Evolutionary conservation across 2,888 invertebrate genomes (phyloP).

Genomic region (Phyto melanocephala): DNA sequence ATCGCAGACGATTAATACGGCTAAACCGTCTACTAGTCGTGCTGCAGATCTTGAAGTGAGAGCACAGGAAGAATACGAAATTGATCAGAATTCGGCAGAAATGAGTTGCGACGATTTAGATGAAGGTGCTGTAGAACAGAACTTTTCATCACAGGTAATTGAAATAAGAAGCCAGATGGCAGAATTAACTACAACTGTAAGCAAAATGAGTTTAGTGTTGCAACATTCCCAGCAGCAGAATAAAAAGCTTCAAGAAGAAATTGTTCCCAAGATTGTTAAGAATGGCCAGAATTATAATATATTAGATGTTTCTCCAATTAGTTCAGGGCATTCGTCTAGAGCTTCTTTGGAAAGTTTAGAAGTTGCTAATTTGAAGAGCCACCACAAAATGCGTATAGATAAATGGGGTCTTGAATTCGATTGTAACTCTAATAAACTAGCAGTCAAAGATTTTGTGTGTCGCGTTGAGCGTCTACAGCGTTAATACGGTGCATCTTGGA

Average conservation of each 20-base stretch:
- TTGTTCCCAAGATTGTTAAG: neutral
- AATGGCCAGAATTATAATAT: neutral
- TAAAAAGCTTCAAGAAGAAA: neutral
- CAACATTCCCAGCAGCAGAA: neutral
- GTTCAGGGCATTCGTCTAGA: neutral
- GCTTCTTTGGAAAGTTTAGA: neutral
- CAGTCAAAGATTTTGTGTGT: neutral
- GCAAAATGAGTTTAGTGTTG: neutral
- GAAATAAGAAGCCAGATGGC: neutral
- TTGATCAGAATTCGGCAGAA: neutral
- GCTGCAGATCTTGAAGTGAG: neutral
- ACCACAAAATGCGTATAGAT: neutral
- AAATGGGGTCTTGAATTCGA: slow-evolving; percentile 1
- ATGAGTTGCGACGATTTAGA: neutral
- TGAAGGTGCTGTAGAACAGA: neutral
- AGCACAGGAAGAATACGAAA: neutral
- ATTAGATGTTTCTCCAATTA: neutral
- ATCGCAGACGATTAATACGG: neutral
- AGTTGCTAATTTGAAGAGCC: neutral
- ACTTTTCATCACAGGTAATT: neutral
- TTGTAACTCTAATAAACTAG: neutral
- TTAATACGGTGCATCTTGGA: neutral
- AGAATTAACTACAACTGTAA: neutral
- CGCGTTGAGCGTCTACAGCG: neutral
- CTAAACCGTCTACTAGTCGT: neutral